phyloP scores from a whole-genome alignment of 2,888 invertebrate genomes.

The Agrotis segetum region DNA sequence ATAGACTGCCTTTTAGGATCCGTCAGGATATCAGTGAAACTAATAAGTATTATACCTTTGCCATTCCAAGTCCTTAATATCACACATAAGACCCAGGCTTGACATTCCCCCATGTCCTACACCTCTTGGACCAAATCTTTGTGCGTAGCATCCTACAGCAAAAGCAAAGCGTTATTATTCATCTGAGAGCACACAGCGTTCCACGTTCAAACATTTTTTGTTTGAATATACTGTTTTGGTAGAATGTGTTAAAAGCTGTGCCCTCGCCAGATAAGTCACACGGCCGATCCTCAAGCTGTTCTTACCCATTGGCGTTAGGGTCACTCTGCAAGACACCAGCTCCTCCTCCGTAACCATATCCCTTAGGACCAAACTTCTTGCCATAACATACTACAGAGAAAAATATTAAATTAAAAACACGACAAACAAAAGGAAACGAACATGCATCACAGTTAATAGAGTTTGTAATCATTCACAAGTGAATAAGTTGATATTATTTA shows the following conservation, averaged over 20 bases:
- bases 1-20: constrained; percentile 71
- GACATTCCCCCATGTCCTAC: constrained; percentile 98
- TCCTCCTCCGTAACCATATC: constrained; percentile 99
- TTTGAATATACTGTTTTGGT: constrained; percentile 31
- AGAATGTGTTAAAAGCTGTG: constrained; percentile 75
- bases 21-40: constrained; percentile 68
- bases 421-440: constrained; percentile 49
- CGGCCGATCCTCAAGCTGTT: constrained; percentile 78
- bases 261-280: constrained; percentile 83
- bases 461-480: constrained; percentile 58
- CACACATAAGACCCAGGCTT: constrained; percentile 96
- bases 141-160: constrained; percentile 97
- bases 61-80: constrained; percentile 94
- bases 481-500: constrained; percentile 41
- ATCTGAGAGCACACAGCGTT: constrained; percentile 82
- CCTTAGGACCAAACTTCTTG: constrained; percentile 99
- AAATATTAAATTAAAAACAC: constrained; percentile 75
- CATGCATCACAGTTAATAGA: constrained; percentile 58
- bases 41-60: constrained; percentile 92
- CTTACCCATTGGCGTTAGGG: constrained; percentile 96
- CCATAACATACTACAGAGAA: constrained; percentile 96
- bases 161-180: constrained; percentile 86
- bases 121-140: constrained; percentile 98
- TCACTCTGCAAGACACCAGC: constrained; percentile 98
- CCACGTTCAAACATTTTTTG: constrained; percentile 54